A percentile compares a stretch with the other conserved stretches of the same genome.
Evolutionary conservation across 2,888 invertebrate species (phyloP).

Genomic region (Caenorhabditis japonica): DNA sequence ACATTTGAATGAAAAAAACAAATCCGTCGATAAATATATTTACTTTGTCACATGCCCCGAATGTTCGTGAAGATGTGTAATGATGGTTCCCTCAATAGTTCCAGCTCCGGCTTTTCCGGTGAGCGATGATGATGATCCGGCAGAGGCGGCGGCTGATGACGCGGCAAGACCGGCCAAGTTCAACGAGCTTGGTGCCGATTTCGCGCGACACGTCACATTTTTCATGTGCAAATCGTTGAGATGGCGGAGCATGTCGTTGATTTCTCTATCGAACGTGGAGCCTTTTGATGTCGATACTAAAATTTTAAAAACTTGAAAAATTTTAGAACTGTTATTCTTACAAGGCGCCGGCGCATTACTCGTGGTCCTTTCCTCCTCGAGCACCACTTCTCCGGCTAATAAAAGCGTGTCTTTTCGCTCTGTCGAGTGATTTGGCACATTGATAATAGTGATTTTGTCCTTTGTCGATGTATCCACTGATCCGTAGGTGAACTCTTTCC

Average conservation of each 20-base stretch:
- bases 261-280: constrained; percentile 25
- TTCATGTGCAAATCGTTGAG: constrained; percentile 39
- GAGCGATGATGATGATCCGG: background rate
- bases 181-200: background rate
- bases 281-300: constrained; percentile 14
- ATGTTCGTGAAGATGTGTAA: constrained; percentile 74
- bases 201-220: constrained; percentile 24
- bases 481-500: constrained; percentile 29
- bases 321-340: background rate
- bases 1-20: too few relatives aligned
- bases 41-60: constrained; percentile 59
- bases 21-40: background rate
- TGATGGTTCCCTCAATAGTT: constrained; percentile 42
- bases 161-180: background rate
- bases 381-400: constrained; percentile 32
- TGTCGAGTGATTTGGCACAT: constrained; percentile 20
- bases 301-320: background rate
- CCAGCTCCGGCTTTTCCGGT: background rate
- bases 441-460: constrained; percentile 13
- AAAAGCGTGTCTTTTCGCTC: constrained; percentile 31
- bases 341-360: constrained; percentile 8
- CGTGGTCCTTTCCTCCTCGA: constrained; percentile 34
- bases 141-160: background rate
- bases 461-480: background rate
- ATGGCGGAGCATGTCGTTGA: constrained; percentile 41